These are phyloP conservation scores for Pollenia angustigena DNA, from an alignment of 2,888 invertebrate genomes.

Conservation along the genomic window DNA sequence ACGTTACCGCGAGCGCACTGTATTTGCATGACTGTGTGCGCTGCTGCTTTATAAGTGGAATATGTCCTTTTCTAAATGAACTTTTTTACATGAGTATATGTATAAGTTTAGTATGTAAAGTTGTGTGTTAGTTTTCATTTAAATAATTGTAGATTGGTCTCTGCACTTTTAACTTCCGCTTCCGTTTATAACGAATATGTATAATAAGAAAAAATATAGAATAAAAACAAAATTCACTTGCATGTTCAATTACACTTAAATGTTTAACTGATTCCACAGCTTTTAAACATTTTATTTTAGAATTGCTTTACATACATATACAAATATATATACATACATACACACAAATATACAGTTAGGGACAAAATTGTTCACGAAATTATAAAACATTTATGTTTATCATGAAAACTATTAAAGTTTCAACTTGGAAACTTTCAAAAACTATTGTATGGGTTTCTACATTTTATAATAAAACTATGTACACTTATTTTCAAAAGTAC, in stretches of 20 bases:
- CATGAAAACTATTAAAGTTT: no score
- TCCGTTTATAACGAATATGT: conserved; percentile 64
- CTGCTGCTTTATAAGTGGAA: neutral
- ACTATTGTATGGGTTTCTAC: no score
- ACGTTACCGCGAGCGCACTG: no score
- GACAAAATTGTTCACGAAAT: no score
- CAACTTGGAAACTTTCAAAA: no score
- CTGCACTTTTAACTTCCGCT: conserved; percentile 70
- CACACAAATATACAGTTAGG: no score
- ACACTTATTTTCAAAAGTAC: no score
- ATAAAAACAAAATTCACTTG: conserved; percentile 52
- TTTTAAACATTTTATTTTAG: conserved; percentile 38
- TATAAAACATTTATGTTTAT: no score
- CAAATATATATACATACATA: neutral
- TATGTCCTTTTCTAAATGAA: conserved; percentile 32
- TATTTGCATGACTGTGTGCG: neutral
- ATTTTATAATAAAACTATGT: no score
- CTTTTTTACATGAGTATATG: neutral
- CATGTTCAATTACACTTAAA: conserved; percentile 74
- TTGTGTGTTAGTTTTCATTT: conserved; percentile 19
- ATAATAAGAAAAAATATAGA: conserved; percentile 27
- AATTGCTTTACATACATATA: conserved; percentile 4
- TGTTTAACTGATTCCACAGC: conserved; percentile 55
- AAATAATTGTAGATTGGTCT: conserved; percentile 62
- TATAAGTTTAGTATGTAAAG: neutral